Evolutionary conservation across 2,113 vertebrate species (phyloP), one percentile per base, ranked within the genome.

Genomic region (Paralichthys olivaceus): DNA sequence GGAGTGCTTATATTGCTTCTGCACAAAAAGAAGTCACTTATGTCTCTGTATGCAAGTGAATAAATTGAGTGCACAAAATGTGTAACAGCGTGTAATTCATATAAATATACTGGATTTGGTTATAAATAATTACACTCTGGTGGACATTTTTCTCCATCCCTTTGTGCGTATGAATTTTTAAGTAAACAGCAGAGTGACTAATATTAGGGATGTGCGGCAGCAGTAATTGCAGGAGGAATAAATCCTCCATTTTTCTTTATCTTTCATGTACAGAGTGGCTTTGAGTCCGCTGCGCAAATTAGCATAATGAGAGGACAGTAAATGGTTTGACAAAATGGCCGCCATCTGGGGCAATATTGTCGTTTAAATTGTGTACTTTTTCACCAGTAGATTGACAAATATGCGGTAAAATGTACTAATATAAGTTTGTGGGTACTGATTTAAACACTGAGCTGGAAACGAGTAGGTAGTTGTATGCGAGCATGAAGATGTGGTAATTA

Each of bases 201-300:
- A 87, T 83, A 75, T 23, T 13, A 29, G 66, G 19, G 22, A 25
- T 58, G 68, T 32, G 88, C 22, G 32, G 45, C 54, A 59, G 83
- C 84, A 11, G 85, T 88, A 91, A 89, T 87, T 85, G 79, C 55
- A 13, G 76, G 59, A 53, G 22, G 34, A 80, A 84, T 69, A 80
- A 83, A 88, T 77, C 75, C 67, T 45, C 66, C 56, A 64, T 86
- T 77, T 83, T 81, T 81, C 84, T 89, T 89, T 91, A 91, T 90
- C 88, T 90, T 75, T 75, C 75, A 78, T 69, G 81, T 66, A 67
- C 84, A 87, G 87, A 85, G 84, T 45, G 25, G 73, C 83, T 83
- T 79, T 37, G 64, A 84, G 76, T 78, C 72, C 53, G 72, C 71
- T 2, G 71, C 34, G 45, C 6, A 9, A 81, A 86, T 91, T 81